Evolutionary conservation across 2,888 invertebrate genomes (phyloP), one percentile per base, ranked within the genome.

Genomic region (Epirrita christyi): DNA sequence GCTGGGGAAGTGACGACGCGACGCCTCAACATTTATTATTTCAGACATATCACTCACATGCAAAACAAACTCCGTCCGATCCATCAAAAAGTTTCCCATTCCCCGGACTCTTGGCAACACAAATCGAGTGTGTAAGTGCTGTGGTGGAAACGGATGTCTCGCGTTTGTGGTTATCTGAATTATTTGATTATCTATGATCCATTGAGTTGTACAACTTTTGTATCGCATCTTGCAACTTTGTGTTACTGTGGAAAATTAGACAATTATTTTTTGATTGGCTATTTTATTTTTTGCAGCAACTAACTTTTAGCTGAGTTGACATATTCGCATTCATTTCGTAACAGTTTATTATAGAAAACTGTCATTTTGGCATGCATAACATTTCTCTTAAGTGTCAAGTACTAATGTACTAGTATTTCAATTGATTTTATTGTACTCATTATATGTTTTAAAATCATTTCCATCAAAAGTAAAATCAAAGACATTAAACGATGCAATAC

Each of bases 11-110:
- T 86, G 86, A 85, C 89, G 90, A 88, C 90, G 91, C 89, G 90
- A 88, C 90, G 91, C 92, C 90, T 90, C 89, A 91, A 90, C 91
- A 91, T 92, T 92, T 92, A 92, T 92, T 92, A 92, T 91, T 92
- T 90, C 89, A 92, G 91, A 92, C 91, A 89, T 92, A 92, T 92
- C 92, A 91, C 92, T 91, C 91, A 88, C 91, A 92, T 92, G 92
- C 92, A 92, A 92, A 92, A 90, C 91, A 92, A 91, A 92, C 91
- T 91, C 87, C 77, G 87, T 88, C 90, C 88, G 89, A 92, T 91
- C 92, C 90, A 92, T 92, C 91, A 92, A 86, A 89, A 91, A 91
- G 89, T 91, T 91, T 86, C 78, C 8, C 78, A 67, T 65, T 72
- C 77, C 77, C 73, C 68, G 72, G 71, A 63, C 66, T 73, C 68